Evolutionary conservation across 1,140 invertebrate genomes (phyloP), one percentile per base, ranked within the genome.

Genomic region (Drosophila ananassae): DNA sequence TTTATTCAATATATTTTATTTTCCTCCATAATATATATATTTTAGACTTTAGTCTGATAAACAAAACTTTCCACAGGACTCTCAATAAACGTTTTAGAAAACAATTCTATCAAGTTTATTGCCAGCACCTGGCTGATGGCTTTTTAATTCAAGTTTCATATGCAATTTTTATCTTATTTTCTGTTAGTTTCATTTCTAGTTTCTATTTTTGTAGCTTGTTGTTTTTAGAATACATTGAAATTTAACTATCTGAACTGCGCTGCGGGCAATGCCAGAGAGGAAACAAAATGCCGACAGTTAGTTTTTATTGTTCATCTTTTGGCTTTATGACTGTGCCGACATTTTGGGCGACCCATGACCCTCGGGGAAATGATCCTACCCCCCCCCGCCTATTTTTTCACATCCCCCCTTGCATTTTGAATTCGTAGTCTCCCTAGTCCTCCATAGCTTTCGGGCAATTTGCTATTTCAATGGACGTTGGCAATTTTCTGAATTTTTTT

Each of bases 391-490:
- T 7, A 37, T n/a, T 10, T 37, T 17, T 17, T 17, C 17, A 17
- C 17, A 17, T 17, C 17, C 17, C 17, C 17, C 17, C 17, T 17
- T 17, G 17, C 17, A 17, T 17, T 17, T 17, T 17, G 17, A 17
- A 17, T 17, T 17, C 17, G 17, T 17, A 17, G 17, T 37, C 12
- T 12, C 34, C 12, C 34, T 9, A 37, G 8, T 10, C 13, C 8
- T 17, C 10, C 8, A 22, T n/a, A 9, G 54, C 60, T 66, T 50
- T 41, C 73, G 58, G 72, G 41, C 80, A 67, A 73, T 81, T 77
- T 81, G 57, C 60, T 68, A 72, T 83, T 87, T 87, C 77, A 84
- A 87, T 89, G 77, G 67, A 61, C 75, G 73, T 64, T 75, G 77
- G 34, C 73, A 85, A 76, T 85, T 83, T 66, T 66, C 52, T 39